Base-by-base conservation (phyloP, 1,140 invertebrate genomes). In the Acromyrmex heyeri region DNA sequence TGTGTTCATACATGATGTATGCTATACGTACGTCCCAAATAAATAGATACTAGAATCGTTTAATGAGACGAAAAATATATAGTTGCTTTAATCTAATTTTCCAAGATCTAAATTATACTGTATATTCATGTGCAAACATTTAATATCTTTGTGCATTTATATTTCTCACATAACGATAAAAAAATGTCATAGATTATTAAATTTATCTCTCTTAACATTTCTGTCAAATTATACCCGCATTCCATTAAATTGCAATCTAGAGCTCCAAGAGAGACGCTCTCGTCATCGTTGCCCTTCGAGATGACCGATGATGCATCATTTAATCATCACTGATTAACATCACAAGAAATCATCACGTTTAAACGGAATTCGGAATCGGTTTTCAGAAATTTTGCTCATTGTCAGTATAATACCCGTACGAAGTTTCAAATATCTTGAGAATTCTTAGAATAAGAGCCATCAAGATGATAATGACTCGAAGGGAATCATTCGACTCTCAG, bases 261-360 rank as follows among this genome's bases (percentile, higher is more conserved):
- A 21, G 38, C 48, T 73, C 69, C 57, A 73, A 83, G 55, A 73
- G 55, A 55, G 55, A 73, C 18, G 55, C 27, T 72, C 59, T 27
- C 79, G 55, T 83, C 79, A 73, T 83, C 69, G 24, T 50, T 27
- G 79, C 38, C 38, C 48, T 50, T 59, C 55, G 55, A 83, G 69
- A 83, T 62, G 44, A 75, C 79, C 69, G 64, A 81, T 70, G 65
- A 81, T 50, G 65, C 78, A 34, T 81, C 79, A n/a, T 73, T 75
- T 73, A 75, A 83, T 75, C 44, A 10, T 7, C 67, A n/a, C 27
- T 83, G 18, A 83, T 73, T 55, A 82, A 61, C 18, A 21, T 70
- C 27, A 30, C 24, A 57, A 75, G 69, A 83, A 83, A 6, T 50
- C 69, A 27, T n/a, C 69, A n/a, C 24, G 24, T 73, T 73, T 83